Evolutionary conservation across 1,140 invertebrate genomes (phyloP), one percentile per base, ranked within the genome.

Genomic region (Nasonia vitripennis): DNA sequence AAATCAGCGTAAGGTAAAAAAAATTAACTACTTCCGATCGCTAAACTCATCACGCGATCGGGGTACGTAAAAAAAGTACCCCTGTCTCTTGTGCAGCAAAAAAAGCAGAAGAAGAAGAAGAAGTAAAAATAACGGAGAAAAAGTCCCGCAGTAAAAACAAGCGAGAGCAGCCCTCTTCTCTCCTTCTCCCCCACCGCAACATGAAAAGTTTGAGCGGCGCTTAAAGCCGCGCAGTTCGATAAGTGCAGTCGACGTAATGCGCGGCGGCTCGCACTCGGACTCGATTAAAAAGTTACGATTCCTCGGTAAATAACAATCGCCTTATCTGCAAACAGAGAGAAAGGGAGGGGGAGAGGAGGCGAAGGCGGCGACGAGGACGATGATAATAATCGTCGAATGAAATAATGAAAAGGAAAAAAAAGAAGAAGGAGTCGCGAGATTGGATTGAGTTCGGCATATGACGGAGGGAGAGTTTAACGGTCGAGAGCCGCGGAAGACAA

Each of bases 201-300:
- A 62, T 62, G 55, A 62, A 62, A 62, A 62, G 55, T 62, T 62
- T 62, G 20, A 62, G 55, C 55, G 20, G 55, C 55, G 55, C 55
- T 62, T 62, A 62, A 62, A 62, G 55, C 55, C 34, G 34, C 55
- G 20, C 55, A 62, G 55, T 62, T 62, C 55, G 55, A 62, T 62
- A 62, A 62, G 55, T 62, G 55, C 55, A 62, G 48, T n/a, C 55
- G 20, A n/a, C 55, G 17, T n/a, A 62, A 17, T 62, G 55, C 20
- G 20, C 55, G 20, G 10, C 55, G 14, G 20, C 17, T 62, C 17
- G 4, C 55, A 62, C 55, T 62, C 20, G 55, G 55, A 62, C 55
- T 62, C 55, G 55, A 62, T 62, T 62, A 62, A 62, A 62, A 62
- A n/a, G 55, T 62, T 62, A 62, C 55, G 55, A 62, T 62, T 62